These are phyloP conservation scores for Avahi laniger DNA, from an alignment of 2,797 vertebrate genomes.

Conservation along the genomic window DNA sequence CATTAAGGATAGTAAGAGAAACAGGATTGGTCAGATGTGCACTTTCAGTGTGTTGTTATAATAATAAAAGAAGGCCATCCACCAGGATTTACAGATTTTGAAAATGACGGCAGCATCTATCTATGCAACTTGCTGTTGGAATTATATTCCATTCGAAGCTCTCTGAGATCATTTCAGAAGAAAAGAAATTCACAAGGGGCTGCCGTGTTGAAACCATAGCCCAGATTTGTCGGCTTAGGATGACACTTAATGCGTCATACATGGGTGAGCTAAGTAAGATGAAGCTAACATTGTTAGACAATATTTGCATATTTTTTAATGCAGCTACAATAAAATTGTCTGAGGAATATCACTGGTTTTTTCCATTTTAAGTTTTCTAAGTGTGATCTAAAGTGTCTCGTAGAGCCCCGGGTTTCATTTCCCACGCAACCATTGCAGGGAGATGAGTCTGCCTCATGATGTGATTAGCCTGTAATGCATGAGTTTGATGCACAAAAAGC, in stretches of 20 bases:
- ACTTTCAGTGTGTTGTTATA: not conserved
- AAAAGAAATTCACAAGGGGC: slow-evolving; percentile 11
- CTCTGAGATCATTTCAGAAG: slow-evolving; percentile 41
- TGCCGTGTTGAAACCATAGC: not conserved
- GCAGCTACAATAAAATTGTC: slow-evolving; percentile 44
- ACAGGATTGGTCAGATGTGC: not conserved
- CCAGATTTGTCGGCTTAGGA: slow-evolving; percentile 11
- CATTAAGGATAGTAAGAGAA: not conserved
- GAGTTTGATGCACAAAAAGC: not conserved
- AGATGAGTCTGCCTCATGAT: not conserved
- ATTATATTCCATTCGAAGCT: not conserved
- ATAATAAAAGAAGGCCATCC: not conserved
- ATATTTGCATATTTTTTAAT: slow-evolving; percentile 35
- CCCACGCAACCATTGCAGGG: not conserved
- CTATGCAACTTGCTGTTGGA: not conserved
- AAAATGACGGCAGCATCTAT: slow-evolving; percentile 53
- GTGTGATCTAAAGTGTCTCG: slow-evolving; percentile 25
- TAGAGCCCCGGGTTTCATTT: not conserved
- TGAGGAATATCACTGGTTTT: slow-evolving; percentile 1
- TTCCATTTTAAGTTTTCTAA: slow-evolving; percentile 37
- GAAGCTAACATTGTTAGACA: slow-evolving; percentile 65
- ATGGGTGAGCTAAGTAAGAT: slow-evolving; percentile 39
- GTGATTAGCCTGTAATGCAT: not conserved
- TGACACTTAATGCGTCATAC: not conserved
- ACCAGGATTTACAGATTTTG: slow-evolving; percentile 40